Base-by-base conservation (phyloP, 1,140 invertebrate genomes). In the Penaeus vannamei region DNA sequence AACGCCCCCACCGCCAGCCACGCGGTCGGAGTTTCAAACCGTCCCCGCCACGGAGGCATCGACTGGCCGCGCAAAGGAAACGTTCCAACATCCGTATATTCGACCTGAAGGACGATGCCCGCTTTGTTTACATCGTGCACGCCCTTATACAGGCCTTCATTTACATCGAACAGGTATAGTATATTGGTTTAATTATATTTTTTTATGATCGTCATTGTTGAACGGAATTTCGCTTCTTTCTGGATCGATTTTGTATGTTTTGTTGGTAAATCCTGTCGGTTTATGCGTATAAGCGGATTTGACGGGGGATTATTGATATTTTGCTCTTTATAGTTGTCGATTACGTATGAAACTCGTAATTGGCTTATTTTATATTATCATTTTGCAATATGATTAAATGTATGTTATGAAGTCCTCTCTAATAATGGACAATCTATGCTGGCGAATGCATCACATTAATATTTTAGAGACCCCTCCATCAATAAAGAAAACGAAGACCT, bases 81-180 rank as follows among this genome's bases (percentile, higher is more conserved):
- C n/a, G 36, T 23, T 53, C 80, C 59, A 62, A 87, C 76, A 72
- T 88, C 46, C 64, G 85, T 32, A 76, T 90, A 53, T 91, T 90
- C 72, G 88, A 91, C 26, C 83, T 91, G n/a, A 62, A 72, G 20
- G 90, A 91, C 26, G 90, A 90, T 82, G 91, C 87, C 17, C 84
- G 91, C 26, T 91, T 91, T 80, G 88, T 91, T 62, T 91, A 89
- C 85, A 86, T 90, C 64, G 90, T 91, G 29, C 84, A 85, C 72
- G 79, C 86, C 22, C 85, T 91, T 83, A 90, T 91, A 17, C 87
- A 90, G 76, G 69, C 90, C 81, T 84, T 91, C 62, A 60, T 85
- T 84, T 77, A 61, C 85, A 89, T 91, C 36, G 91, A 90, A 86
- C 90, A 91, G 91, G 88, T 90, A 80, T 53, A 61, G 86, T 53